Conservation (phyloP, 2,797 vertebrate genomes). For the Sebastolobus alascanus region DNA sequence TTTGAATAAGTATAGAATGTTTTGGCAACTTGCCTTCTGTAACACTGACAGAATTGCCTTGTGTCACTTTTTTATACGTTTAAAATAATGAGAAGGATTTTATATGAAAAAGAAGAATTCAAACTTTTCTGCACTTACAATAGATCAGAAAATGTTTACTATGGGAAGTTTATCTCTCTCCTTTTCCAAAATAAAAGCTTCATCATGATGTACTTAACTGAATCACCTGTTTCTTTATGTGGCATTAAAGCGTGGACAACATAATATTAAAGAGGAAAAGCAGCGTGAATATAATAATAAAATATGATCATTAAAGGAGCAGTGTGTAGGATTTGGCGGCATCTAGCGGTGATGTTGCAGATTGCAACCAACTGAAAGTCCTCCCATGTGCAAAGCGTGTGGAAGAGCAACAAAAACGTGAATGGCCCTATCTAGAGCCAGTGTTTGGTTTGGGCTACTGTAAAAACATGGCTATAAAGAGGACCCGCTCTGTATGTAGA, state of each 20-base stretch:
- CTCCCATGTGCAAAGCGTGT: too few species aligned
- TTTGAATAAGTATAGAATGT: conserved; percentile 87
- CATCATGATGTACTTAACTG: conserved; percentile 65
- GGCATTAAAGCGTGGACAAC: neutral
- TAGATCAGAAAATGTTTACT: conserved; percentile 83
- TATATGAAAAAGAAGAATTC: conserved; percentile 79
- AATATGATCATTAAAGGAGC: conserved; percentile 1
- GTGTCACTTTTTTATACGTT: conserved; percentile 88
- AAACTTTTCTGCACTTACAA: conserved; percentile 84
- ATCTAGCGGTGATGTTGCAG: too few species aligned
- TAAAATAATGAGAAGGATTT: conserved; percentile 83
- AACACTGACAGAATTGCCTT: conserved; percentile 86
- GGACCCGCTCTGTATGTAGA: too few species aligned
- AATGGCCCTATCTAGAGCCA: too few species aligned
- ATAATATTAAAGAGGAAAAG: neutral
- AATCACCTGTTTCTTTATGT: conserved; percentile 41
- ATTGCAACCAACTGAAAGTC: neutral
- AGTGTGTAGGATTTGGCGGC: too few species aligned
- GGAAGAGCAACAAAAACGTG: too few species aligned
- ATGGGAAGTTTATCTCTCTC: conserved; percentile 85
- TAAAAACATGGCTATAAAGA: too few species aligned
- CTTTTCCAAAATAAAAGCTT: conserved; percentile 87
- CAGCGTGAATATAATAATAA: neutral
- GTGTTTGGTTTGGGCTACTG: too few species aligned
- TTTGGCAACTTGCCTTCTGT: conserved; percentile 86